A percentile compares a stretch with the other conserved stretches of the same genome.
Conservation (phyloP, 37 sponge, comb jelly and placozoan genomes). For the Beroe ovata region DNA sequence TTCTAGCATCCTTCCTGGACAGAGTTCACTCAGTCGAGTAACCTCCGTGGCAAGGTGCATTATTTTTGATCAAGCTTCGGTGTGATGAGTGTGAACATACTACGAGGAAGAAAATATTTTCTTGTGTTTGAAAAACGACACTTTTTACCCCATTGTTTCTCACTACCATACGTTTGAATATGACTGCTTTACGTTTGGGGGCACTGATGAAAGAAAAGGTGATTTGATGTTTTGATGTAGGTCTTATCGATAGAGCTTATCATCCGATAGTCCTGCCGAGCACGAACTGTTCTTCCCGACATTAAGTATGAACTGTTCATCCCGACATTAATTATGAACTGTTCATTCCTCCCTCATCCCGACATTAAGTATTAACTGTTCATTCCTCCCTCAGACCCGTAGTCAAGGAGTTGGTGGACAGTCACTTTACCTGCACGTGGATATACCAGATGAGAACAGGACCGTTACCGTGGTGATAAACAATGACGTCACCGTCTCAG, state of each 20-base stretch:
- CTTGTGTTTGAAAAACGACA: slow-evolving; percentile 62
- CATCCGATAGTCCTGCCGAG: not conserved
- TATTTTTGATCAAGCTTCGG: slow-evolving; percentile 27
- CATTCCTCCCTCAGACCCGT: slow-evolving; percentile 21
- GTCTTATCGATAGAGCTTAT: no score
- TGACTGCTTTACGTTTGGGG: no score
- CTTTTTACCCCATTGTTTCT: no score
- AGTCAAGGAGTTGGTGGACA: slow-evolving; percentile 8
- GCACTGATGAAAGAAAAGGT: no score
- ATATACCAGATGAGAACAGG: slow-evolving; percentile 23
- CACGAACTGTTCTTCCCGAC: not conserved
- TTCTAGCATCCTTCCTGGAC: slow-evolving; percentile 53
- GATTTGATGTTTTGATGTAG: no score
- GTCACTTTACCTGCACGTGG: slow-evolving; percentile 21
- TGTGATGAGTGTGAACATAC: not conserved
- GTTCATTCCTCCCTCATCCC: not conserved
- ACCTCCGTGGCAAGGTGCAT: slow-evolving; percentile 59
- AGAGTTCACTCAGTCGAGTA: slow-evolving; percentile 10
- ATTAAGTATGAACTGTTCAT: no score
- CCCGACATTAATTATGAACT: no score
- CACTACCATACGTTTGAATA: no score
- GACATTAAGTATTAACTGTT: no score
- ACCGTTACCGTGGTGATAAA: slow-evolving; percentile 13
- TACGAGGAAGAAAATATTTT: not conserved
- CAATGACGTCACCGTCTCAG: slow-evolving; percentile 25